Percentiles rank a stretch among this genome's conserved stretches.
These are phyloP conservation scores for Cinclus mexicanus DNA, from an alignment of 2,113 vertebrate species.

Conservation along the genomic window DNA sequence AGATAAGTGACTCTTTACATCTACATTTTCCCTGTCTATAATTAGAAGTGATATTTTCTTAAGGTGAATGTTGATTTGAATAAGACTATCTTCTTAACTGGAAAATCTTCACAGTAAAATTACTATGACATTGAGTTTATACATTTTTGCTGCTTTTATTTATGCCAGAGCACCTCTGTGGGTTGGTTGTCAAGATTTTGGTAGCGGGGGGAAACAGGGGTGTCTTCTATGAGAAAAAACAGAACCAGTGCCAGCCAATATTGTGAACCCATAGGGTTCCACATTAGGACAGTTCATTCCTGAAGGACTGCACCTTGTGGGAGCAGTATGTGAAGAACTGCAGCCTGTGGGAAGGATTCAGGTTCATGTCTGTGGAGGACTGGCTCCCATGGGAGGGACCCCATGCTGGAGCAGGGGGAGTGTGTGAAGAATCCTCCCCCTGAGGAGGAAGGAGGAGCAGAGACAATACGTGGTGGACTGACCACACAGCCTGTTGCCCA, in stretches of 20 bases:
- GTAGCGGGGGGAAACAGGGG: accelerated
- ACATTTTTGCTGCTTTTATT: background rate
- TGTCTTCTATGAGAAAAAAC: background rate
- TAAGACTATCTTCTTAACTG: background rate
- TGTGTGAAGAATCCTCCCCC: background rate
- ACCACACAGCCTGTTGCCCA: background rate
- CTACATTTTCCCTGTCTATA: background rate
- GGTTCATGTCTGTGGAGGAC: background rate
- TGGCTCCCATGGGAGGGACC: background rate
- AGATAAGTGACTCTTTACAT: background rate
- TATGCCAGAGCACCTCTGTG: background rate
- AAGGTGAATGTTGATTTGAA: background rate
- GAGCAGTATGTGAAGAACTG: background rate
- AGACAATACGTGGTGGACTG: background rate
- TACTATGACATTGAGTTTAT: background rate
- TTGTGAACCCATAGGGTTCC: background rate
- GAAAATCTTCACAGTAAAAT: background rate
- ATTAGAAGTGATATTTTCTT: background rate
- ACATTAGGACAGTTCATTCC: accelerated
- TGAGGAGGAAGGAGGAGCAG: background rate
- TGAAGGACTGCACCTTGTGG: background rate
- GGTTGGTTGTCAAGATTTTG: background rate
- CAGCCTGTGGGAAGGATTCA: background rate
- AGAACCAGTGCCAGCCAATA: background rate
- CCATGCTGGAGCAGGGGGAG: accelerated